These are phyloP conservation scores for Rhynchomys soricoides DNA, from an alignment of 2,113 vertebrate species.

Conservation along the genomic window DNA sequence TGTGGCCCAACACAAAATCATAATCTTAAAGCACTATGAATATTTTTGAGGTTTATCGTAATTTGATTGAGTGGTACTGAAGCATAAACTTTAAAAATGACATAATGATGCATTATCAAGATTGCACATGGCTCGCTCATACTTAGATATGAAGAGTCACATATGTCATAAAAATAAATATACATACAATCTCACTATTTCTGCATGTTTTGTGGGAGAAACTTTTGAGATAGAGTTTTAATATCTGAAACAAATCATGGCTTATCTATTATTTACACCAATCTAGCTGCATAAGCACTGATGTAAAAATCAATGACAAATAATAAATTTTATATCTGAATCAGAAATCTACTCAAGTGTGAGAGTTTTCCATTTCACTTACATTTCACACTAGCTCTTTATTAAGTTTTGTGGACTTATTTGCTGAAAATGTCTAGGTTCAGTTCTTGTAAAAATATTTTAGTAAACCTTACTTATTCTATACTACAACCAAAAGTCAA, in stretches of 20 bases:
- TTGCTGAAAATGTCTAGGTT: conserved; percentile 19
- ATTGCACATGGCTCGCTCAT: background rate
- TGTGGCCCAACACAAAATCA: background rate
- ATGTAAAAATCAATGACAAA: conserved; percentile 68
- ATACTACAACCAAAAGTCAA: background rate
- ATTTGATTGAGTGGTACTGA: background rate
- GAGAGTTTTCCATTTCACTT: conserved; percentile 57
- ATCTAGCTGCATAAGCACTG: conserved; percentile 19
- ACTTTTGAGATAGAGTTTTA: conserved; percentile 59
- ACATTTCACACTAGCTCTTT: background rate
- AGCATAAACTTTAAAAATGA: background rate
- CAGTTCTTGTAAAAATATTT: conserved; percentile 3
- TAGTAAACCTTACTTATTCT: conserved; percentile 30
- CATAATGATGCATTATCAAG: background rate
- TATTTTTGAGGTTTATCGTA: background rate
- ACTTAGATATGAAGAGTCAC: conserved; percentile 25
- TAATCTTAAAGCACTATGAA: background rate
- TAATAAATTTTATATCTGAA: conserved; percentile 55
- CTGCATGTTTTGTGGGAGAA: conserved; percentile 26
- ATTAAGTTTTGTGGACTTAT: conserved; percentile 53
- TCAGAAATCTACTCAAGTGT: conserved; percentile 51
- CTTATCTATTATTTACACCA: conserved; percentile 61
- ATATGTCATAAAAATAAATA: background rate
- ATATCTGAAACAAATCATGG: conserved; percentile 30
- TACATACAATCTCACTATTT: background rate